Evolutionary conservation across 23 tunicate genomes (phyloP), one percentile per base, ranked within the genome.

Genomic region (Trididemnum miniatum): DNA sequence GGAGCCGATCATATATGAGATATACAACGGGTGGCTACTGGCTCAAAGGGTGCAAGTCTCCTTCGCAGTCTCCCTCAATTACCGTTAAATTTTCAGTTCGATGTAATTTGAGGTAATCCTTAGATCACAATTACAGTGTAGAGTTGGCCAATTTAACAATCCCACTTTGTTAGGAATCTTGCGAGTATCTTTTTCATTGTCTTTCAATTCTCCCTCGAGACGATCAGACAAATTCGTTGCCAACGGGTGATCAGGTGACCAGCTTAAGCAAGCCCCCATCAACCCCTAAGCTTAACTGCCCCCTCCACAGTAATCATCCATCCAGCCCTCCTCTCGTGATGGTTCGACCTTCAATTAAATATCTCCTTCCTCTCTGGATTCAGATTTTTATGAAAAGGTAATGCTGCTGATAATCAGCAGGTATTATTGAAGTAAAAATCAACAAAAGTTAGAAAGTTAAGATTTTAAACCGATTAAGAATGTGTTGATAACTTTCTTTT

Each of bases 291-390:
- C 29, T 20, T 35, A 59, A 35, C 1, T 73, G 34, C 52, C 59
- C 69, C 0, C 39, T 71, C 50, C 24, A 32, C 18, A 60, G 72
- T 35, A 9, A 36, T 24, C 15, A 2, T 1, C 1, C 73, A 26
- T 37, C 79, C 15, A 22, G 15, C 3, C 35, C 22, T 1, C 36
- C 31, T 28, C 40, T 84, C 1, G 28, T 75, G 4, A 22, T 57
- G 28, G 62, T 84, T 31, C 76, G 50, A 1, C 31, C 79, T 0
- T 12, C 29, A 18, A n/a, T 66, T 0, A 49, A 63, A 5, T 18
- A 49, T 12, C 65, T 89, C 34, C 57, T 84, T 12, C 82, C 95
- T 1, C 65, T 62, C 44, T 89, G 95, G 95, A 77, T 84, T 31
- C 67, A 59, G 31, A 78, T 83, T 57, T 54, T 89, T n/a, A 65